Evolutionary conservation across 1,140 invertebrate genomes (phyloP).

Genomic region (Teleopsis dalmanni): DNA sequence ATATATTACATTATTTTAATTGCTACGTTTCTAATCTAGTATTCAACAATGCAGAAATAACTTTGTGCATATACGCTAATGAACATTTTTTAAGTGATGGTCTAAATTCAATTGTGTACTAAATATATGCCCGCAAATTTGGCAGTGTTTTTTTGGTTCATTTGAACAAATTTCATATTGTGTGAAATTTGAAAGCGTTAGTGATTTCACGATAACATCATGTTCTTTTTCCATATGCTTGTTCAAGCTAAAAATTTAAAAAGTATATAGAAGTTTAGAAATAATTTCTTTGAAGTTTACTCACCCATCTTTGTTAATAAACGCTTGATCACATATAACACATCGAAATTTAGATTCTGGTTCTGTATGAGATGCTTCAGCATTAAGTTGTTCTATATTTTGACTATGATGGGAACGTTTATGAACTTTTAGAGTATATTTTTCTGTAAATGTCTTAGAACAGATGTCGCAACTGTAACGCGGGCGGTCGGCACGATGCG

Average conservation of each 20-base stretch:
- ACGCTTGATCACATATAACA: conserved; percentile 13
- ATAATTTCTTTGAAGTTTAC: too few relatives aligned
- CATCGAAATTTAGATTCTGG: conserved; percentile 8
- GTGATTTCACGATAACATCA: conserved; percentile 15
- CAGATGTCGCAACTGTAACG: conserved; percentile 15
- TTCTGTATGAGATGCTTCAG: not conserved
- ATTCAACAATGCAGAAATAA: too few relatives aligned
- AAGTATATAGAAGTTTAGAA: too few relatives aligned
- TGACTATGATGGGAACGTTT: not conserved
- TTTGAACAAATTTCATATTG: conserved; percentile 11
- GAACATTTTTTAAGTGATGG: conserved; percentile 13
- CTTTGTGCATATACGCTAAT: conserved; percentile 3
- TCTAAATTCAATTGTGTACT: conserved; percentile 14
- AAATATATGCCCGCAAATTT: conserved; percentile 15
- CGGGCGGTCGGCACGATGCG: conserved; percentile 13
- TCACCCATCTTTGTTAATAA: conserved; percentile 8
- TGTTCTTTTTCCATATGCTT: conserved; percentile 17
- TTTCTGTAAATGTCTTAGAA: conserved; percentile 14
- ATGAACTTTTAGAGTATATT: conserved; percentile 17
- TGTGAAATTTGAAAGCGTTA: conserved; percentile 11
- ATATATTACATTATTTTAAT: too few relatives aligned
- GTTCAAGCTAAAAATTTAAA: too few relatives aligned
- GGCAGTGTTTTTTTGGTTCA: conserved; percentile 9
- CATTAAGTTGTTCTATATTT: not conserved
- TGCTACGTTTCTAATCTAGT: too few relatives aligned